A percentile compares a stretch with the other conserved stretches of the same genome.
Evolutionary conservation across 1,140 invertebrate species (phyloP).

Genomic region (Drosophila auraria): DNA sequence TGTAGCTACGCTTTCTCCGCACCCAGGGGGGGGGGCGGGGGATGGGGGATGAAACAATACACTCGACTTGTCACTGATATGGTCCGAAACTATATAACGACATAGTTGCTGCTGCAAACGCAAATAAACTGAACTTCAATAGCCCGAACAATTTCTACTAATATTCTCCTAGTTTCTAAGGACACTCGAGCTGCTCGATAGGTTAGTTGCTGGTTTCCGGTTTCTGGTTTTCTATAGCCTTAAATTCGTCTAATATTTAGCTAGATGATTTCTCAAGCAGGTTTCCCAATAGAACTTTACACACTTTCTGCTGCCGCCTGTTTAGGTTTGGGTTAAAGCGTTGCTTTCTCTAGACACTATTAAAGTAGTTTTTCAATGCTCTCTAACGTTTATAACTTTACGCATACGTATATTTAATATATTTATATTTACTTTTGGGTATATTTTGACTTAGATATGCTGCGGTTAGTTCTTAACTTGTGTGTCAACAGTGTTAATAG

Average conservation of each 20-base stretch:
- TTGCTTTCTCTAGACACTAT: conserved; percentile 62
- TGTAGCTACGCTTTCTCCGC: conserved; percentile 75
- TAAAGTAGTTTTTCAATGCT: conserved; percentile 65
- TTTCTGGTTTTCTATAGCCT: conserved; percentile 27
- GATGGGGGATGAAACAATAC: conserved; percentile 44
- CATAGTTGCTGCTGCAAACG: conserved; percentile 37
- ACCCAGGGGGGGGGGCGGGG: conserved; percentile 37
- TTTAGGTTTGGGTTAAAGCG: conserved; percentile 46
- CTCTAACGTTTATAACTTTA: conserved; percentile 60
- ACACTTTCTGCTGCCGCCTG: conserved; percentile 15
- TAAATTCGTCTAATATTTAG: conserved; percentile 81
- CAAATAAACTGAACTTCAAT: conserved; percentile 35
- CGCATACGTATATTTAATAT: conserved; percentile 30
- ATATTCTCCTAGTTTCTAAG: conserved; percentile 23
- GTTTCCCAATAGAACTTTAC: conserved; percentile 50
- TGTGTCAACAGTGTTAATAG: conserved; percentile 78
- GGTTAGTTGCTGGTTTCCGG: neutral
- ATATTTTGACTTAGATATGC: conserved; percentile 57
- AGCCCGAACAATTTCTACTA: conserved; percentile 33
- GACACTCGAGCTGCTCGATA: conserved; percentile 19
- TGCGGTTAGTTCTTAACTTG: conserved; percentile 55
- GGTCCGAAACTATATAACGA: conserved; percentile 61
- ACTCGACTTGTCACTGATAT: conserved; percentile 53
- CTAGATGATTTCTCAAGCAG: conserved; percentile 67
- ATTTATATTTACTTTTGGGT: conserved; percentile 35